These are phyloP conservation scores for Platyura marginata DNA, from an alignment of 1,140 invertebrate genomes.

Conservation along the genomic window DNA sequence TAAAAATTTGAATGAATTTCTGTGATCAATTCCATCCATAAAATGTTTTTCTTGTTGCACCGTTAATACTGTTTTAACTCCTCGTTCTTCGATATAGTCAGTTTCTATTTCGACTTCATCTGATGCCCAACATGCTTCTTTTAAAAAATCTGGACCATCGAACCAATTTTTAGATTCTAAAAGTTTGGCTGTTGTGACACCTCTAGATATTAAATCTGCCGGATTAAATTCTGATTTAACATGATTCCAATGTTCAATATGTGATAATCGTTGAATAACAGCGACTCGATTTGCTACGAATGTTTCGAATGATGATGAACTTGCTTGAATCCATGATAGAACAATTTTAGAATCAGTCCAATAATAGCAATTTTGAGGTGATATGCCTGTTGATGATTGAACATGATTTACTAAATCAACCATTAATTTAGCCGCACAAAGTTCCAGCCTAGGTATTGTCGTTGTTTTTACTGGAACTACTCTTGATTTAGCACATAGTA, in stretches of 20 bases:
- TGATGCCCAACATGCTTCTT: too few relatives aligned
- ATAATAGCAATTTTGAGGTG: background rate
- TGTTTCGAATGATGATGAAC: constrained; percentile 7
- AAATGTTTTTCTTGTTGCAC: too few relatives aligned
- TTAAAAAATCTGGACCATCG: background rate
- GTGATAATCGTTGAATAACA: constrained; percentile 8
- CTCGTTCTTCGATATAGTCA: too few relatives aligned
- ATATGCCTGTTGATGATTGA: background rate
- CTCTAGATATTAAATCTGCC: constrained; percentile 9
- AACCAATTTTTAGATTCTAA: background rate
- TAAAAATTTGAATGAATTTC: too few relatives aligned
- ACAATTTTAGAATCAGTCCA: constrained; percentile 7
- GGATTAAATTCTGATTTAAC: constrained; percentile 10
- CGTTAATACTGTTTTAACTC: too few relatives aligned
- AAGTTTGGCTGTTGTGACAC: background rate
- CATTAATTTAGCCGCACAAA: constrained; percentile 7
- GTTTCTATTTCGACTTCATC: too few relatives aligned
- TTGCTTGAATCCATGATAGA: constrained; percentile 4
- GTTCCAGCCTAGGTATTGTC: constrained; percentile 7
- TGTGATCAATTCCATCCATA: too few relatives aligned
- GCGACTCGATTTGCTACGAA: constrained; percentile 14
- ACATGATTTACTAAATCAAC: constrained; percentile 5
- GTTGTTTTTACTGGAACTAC: constrained; percentile 5
- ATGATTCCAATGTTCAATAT: constrained; percentile 10
- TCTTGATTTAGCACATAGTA: constrained; percentile 6